A percentile compares a stretch with the other conserved stretches of the same genome.
Evolutionary conservation across 2,888 invertebrate genomes (phyloP).

Genomic region (Ditula angustiorana): DNA sequence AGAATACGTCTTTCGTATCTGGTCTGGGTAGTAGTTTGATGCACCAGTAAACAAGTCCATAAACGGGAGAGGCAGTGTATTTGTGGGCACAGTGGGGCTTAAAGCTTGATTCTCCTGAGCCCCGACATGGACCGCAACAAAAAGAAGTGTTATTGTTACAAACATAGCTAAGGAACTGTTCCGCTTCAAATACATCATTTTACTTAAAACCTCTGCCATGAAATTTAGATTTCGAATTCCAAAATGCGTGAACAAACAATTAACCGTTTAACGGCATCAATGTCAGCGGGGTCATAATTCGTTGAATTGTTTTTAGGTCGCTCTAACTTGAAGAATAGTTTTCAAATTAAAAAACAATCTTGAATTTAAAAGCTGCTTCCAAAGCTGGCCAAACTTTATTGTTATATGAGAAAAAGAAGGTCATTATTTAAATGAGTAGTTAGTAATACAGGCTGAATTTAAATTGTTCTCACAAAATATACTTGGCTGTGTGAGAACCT

Average conservation of each 20-base stretch:
- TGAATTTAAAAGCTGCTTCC: neutral
- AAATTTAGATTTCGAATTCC: conserved; percentile 74
- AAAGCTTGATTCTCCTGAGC: conserved; percentile 68
- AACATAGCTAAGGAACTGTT: conserved; percentile 79
- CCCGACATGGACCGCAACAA: conserved; percentile 57
- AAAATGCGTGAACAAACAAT: conserved; percentile 69
- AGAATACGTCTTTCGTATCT: conserved; percentile 70
- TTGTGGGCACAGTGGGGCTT: conserved; percentile 62
- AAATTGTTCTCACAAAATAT: too few species aligned
- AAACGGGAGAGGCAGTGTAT: conserved; percentile 63
- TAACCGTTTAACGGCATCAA: conserved; percentile 64
- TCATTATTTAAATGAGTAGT: too few species aligned
- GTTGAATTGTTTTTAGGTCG: conserved; percentile 45
- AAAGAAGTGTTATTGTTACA: conserved; percentile 64
- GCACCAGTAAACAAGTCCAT: conserved; percentile 73
- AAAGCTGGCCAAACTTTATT: too few species aligned
- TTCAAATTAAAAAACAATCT: neutral
- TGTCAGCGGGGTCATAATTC: conserved; percentile 59
- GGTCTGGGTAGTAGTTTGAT: conserved; percentile 69
- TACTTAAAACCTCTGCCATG: conserved; percentile 78
- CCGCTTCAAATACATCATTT: conserved; percentile 63
- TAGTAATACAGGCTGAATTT: too few species aligned
- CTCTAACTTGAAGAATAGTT: neutral
- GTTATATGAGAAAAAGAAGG: too few species aligned
- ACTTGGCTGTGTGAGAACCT: too few species aligned